Base-by-base conservation (phyloP, 2,797 vertebrate species). In the Petrocephalus sullivani region DNA sequence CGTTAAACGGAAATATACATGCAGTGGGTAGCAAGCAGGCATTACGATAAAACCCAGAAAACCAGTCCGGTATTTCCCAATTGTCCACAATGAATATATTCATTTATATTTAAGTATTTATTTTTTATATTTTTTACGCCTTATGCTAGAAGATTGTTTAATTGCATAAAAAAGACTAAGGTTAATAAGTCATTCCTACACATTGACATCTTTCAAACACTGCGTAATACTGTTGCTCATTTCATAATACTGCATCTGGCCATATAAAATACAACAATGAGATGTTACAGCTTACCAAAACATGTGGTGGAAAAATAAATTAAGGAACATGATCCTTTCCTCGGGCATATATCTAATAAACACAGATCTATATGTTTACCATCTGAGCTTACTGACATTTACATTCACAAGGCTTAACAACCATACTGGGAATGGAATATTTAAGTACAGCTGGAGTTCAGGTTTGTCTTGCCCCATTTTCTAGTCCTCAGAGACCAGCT, bases 401-500 rank as follows among this genome's bases (percentile, higher is more conserved):
- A 87, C 67, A 41, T 58, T 71, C 61, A 84, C 10, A 33, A 41
- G 14, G 41, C 56, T 53, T 84, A 23, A 57, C 87, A 46, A n/a
- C 28, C 54, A 57, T 46, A 88, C 53, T 8, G 71, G 41, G 54
- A 83, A 23, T 5, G n/a, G 57, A 83, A 61, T 58, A 61, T 28
- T 28, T 51, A 33, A 53, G 57, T 28, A 84, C 78, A 64, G 41
- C 3, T 53, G 57, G n/a, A 81, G 4, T 19, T 57, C 33, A n/a
- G 19, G 60, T 49, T 53, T 41, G 2, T 5, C 21, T 67, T 28
- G 60, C 19, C 56, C 46, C 21, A 92, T 92, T 93, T 94, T 93
- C 91, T 94, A 94, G 86, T 49, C 87, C 82, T 86, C 9, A 21
- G 87, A 94, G 93, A 94, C 93, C 91, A 93, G 91, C 93, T 92